These are phyloP conservation scores for Dendronephthya gigantea DNA, from an alignment of 64 coral and sea anemone species.

Conservation along the genomic window DNA sequence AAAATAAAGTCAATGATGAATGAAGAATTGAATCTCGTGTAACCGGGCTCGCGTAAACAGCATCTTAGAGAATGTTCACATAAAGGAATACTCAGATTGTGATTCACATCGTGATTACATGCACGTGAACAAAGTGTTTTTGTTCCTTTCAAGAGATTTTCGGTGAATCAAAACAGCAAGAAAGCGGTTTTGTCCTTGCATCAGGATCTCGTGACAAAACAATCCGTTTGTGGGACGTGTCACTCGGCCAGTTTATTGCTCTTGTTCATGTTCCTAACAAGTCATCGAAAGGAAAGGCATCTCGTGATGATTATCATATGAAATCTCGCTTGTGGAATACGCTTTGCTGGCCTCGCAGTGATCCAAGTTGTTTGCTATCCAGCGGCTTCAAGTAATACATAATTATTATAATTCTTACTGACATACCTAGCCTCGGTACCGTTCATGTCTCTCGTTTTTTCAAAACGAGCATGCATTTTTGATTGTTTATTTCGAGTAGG, in stretches of 20 bases:
- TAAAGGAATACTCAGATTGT: too few relatives aligned
- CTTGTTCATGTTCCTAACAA: slow-evolving; percentile 69
- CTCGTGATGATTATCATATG: slow-evolving; percentile 52
- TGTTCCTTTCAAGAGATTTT: neutral
- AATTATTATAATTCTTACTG: neutral
- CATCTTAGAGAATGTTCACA: too few relatives aligned
- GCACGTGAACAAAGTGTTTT: too few relatives aligned
- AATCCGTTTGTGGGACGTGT: slow-evolving; percentile 66
- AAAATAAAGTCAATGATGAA: too few relatives aligned
- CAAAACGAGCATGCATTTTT: too few relatives aligned
- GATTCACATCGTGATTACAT: too few relatives aligned
- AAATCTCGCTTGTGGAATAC: slow-evolving; percentile 71
- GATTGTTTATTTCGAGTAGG: too few relatives aligned
- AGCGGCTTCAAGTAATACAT: slow-evolving; percentile 20
- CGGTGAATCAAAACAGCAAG: neutral
- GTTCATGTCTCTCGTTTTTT: neutral
- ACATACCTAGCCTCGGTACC: neutral
- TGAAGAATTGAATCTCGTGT: too few relatives aligned
- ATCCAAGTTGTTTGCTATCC: slow-evolving; percentile 47
- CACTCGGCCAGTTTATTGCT: slow-evolving; percentile 48
- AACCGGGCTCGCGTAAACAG: too few relatives aligned
- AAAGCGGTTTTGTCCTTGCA: slow-evolving; percentile 35
- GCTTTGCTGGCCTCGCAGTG: slow-evolving; percentile 68
- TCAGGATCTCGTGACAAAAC: slow-evolving; percentile 90
- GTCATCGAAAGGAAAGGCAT: slow-evolving; percentile 69